A percentile compares a stretch with the other conserved stretches of the same genome.
Evolutionary conservation across 2,797 vertebrate species (phyloP).

Genomic region (Myoxocephalus aenaeus): DNA sequence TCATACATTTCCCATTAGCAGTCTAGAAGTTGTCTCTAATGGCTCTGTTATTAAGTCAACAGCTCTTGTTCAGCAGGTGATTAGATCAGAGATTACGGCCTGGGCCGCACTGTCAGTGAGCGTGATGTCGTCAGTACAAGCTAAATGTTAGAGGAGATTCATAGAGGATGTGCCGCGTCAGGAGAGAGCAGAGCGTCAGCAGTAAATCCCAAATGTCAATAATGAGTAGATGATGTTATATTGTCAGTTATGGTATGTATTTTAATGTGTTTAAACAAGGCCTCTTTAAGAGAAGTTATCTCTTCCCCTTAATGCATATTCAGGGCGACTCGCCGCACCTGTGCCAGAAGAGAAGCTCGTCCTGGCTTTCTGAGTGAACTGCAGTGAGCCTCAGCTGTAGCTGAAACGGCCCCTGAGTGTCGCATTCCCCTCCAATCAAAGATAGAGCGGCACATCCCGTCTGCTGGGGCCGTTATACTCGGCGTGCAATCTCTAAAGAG

Average conservation of each 20-base stretch:
- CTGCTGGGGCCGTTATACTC: constrained; percentile 42
- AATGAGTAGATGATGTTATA: constrained; percentile 15
- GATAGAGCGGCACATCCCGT: constrained; percentile 46
- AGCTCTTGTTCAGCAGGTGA: constrained; percentile 72
- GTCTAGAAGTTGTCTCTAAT: constrained; percentile 49
- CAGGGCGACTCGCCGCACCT: constrained; percentile 55
- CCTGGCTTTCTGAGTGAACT: constrained; percentile 42
- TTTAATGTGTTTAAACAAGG: constrained; percentile 4
- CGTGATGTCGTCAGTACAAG: constrained; percentile 58
- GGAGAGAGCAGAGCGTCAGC: constrained; percentile 37
- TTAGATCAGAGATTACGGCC: constrained; percentile 70
- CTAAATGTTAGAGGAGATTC: constrained; percentile 70
- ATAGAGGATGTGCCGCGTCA: constrained; percentile 55
- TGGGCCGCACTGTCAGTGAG: constrained; percentile 40
- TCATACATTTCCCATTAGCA: constrained; percentile 55
- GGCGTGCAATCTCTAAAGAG: constrained; percentile 35
- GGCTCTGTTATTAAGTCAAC: constrained; percentile 69
- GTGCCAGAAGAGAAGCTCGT: constrained; percentile 46
- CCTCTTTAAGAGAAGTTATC: constrained; percentile 5
- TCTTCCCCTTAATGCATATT: constrained; percentile 35
- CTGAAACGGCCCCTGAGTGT: constrained; percentile 65
- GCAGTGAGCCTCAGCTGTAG: constrained; percentile 69
- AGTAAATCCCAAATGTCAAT: constrained; percentile 44
- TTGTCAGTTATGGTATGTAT: constrained; percentile 7
- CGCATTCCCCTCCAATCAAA: constrained; percentile 68